Percentiles rank a stretch among this genome's conserved stretches.
These are phyloP conservation scores for Drosophila paramelanica DNA, from an alignment of 2,888 invertebrate genomes.

Conservation along the genomic window DNA sequence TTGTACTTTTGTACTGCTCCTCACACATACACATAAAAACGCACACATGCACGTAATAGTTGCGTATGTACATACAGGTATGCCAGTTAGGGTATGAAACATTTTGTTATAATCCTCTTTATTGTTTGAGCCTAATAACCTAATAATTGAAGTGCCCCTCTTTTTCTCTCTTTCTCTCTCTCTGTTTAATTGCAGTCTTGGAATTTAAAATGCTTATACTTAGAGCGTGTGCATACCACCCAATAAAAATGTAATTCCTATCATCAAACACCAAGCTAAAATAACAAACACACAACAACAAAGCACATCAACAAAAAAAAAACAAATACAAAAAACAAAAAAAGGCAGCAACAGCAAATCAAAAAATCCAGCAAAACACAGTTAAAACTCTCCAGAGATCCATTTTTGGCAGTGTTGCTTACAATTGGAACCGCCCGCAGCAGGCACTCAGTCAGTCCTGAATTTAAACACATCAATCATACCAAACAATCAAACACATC, in stretches of 20 bases:
- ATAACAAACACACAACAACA: constrained; percentile 30
- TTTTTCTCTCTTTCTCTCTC: constrained; percentile 20
- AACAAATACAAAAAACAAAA: constrained; percentile 4
- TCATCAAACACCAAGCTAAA: constrained; percentile 29
- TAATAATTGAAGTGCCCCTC: constrained; percentile 15
- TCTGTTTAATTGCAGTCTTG: constrained; percentile 80
- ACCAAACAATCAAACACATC: neutral
- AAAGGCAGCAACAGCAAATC: constrained; percentile 21
- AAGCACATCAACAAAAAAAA: constrained; percentile 22
- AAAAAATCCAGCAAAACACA: constrained; percentile 19
- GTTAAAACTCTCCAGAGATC: constrained; percentile 11
- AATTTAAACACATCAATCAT: constrained; percentile 9
- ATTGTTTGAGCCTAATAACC: constrained; percentile 4
- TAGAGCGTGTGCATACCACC: constrained; percentile 29
- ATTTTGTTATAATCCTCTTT: constrained; percentile 8
- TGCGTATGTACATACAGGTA: neutral
- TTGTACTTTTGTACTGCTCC: neutral
- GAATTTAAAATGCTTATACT: constrained; percentile 69
- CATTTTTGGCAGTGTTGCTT: constrained; percentile 14
- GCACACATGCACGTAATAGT: neutral
- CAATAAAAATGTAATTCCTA: constrained; percentile 33
- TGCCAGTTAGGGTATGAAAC: neutral
- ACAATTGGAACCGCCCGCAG: constrained; percentile 21
- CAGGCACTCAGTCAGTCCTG: constrained; percentile 13
- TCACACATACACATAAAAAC: neutral